Evolutionary conservation across 2,797 vertebrate species (phyloP).

Genomic region (Eidolon dupreanum): DNA sequence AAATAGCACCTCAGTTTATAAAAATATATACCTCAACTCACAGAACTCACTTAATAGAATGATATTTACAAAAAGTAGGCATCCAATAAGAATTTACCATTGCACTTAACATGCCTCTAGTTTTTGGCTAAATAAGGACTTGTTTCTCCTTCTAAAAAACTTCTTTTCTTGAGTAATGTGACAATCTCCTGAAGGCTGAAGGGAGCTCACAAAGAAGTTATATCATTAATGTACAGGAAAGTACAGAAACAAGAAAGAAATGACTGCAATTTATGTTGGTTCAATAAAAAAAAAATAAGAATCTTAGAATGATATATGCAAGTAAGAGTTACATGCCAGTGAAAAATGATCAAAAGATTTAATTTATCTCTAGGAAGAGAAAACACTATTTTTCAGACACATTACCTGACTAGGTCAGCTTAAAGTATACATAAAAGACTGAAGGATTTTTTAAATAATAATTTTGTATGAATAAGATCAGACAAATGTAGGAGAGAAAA

Average conservation of each 20-base stretch:
- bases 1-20: background rate
- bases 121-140: background rate
- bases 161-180: background rate
- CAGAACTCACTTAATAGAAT: background rate
- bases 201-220: background rate
- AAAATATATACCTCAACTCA: background rate
- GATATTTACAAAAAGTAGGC: background rate
- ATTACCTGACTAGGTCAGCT: background rate
- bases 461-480: background rate
- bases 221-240: background rate
- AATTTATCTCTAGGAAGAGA: background rate
- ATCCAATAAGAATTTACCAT: background rate
- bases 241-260: background rate
- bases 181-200: background rate
- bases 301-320: background rate
- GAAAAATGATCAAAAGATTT: background rate
- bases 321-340: background rate
- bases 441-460: background rate
- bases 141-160: background rate
- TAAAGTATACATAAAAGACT: background rate
- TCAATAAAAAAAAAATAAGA: constrained; percentile 16
- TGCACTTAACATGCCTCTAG: background rate
- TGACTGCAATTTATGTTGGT: background rate
- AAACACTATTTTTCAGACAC: constrained; percentile 30
- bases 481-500: background rate